Percentiles rank a stretch among this genome's conserved stretches.
Evolutionary conservation across 2,797 vertebrate species (phyloP).

Genomic region (Diplodus sargus): DNA sequence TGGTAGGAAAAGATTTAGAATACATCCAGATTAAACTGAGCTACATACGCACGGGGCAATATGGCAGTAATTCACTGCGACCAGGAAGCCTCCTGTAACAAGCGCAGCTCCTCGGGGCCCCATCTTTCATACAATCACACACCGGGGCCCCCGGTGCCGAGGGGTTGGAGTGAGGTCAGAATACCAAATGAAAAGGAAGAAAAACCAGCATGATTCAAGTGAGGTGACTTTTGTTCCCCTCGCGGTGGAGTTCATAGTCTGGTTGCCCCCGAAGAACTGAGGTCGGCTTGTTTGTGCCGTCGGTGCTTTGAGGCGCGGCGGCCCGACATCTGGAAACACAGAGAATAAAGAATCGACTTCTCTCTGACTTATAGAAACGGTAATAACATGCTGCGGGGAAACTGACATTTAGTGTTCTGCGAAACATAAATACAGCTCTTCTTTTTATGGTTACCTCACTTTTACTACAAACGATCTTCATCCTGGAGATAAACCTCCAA

Average conservation of each 20-base stretch:
- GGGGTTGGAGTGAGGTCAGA: constrained; percentile 72
- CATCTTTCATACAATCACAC: constrained; percentile 69
- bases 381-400: constrained; percentile 45
- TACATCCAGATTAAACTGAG: constrained; percentile 55
- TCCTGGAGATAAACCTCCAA: not conserved
- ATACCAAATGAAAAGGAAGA: constrained; percentile 65
- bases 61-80: constrained; percentile 76
- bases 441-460: not conserved
- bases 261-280: constrained; percentile 52
- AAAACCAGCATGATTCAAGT: constrained; percentile 57
- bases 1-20: constrained; percentile 53
- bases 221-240: constrained; percentile 53
- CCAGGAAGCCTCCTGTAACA: constrained; percentile 66
- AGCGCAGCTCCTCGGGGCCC: constrained; percentile 65
- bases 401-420: constrained; percentile 20
- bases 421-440: constrained; percentile 22
- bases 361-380: constrained; percentile 29
- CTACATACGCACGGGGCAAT: constrained; percentile 52
- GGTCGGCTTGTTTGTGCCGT: constrained; percentile 42
- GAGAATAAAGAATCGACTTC: constrained; percentile 7
- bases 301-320: constrained; percentile 37
- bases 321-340: constrained; percentile 62
- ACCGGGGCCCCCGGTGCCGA: constrained; percentile 49
- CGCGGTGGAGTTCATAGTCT: constrained; percentile 59
- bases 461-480: not conserved